A percentile compares a stretch with the other conserved stretches of the same genome.
Evolutionary conservation across 2,113 vertebrate genomes (phyloP).

Genomic region (Deroptyus accipitrinus): DNA sequence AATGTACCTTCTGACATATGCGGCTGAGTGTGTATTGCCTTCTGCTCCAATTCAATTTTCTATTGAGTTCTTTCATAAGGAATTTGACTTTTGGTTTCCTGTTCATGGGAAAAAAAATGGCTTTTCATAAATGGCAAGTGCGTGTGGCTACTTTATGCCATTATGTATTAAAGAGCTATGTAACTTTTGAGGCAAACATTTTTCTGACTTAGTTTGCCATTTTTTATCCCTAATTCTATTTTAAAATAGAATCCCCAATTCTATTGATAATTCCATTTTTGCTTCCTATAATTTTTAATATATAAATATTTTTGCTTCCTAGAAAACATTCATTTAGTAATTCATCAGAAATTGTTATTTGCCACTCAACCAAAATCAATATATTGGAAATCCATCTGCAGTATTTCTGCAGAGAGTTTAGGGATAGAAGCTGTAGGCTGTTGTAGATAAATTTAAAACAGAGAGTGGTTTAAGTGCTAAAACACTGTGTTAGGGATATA

Average conservation of each 20-base stretch:
- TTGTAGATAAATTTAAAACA: neutral
- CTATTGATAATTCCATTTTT: neutral
- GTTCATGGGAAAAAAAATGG: neutral
- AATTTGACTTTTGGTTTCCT: neutral
- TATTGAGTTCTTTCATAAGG: neutral
- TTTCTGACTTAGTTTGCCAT: neutral
- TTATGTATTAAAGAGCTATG: neutral
- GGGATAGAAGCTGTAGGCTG: neutral
- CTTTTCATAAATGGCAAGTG: neutral
- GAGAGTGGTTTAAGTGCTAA: neutral
- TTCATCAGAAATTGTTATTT: neutral
- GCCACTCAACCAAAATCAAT: neutral
- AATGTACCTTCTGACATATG: neutral
- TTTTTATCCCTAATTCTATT: neutral
- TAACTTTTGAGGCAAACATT: neutral
- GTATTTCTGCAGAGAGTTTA: neutral
- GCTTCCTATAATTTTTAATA: neutral
- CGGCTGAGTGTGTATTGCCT: neutral
- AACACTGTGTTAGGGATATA: neutral
- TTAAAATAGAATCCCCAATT: too few species aligned
- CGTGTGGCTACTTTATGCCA: accelerated
- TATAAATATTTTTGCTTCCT: neutral
- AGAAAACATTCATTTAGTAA: neutral
- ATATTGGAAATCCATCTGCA: neutral
- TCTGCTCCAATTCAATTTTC: neutral